Evolutionary conservation across 2,888 invertebrate species (phyloP).

Genomic region (Invenusta paracnida): DNA sequence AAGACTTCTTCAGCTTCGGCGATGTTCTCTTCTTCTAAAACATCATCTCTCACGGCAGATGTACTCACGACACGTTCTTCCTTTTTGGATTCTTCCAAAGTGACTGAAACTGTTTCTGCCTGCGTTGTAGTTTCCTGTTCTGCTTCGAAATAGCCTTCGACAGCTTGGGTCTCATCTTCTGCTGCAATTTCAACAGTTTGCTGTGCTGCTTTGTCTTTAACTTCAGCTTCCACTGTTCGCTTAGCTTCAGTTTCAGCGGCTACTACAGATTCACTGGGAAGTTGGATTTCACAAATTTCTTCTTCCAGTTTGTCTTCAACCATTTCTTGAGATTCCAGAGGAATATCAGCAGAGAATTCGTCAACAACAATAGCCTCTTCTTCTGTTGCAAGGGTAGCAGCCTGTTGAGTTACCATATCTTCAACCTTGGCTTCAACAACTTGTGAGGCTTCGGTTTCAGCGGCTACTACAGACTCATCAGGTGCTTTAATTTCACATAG

Average conservation of each 20-base stretch:
- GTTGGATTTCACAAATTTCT: not conserved
- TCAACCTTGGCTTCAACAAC: not conserved
- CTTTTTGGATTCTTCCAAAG: too few relatives aligned
- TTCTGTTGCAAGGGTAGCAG: not conserved
- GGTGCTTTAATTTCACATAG: not conserved
- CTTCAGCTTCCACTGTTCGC: not conserved
- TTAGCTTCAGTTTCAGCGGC: not conserved
- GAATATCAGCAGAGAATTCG: not conserved
- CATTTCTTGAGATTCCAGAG: not conserved
- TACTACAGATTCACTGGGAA: not conserved
- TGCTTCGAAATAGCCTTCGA: too few relatives aligned
- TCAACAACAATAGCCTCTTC: not conserved
- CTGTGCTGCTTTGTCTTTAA: not conserved
- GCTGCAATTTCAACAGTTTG: not conserved
- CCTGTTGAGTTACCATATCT: not conserved
- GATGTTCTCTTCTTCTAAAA: too few relatives aligned
- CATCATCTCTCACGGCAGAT: too few relatives aligned
- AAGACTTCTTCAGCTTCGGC: too few relatives aligned
- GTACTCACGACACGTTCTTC: too few relatives aligned
- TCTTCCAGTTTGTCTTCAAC: slow-evolving; percentile 17
- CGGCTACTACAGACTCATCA: not conserved
- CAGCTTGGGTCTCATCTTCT: not conserved
- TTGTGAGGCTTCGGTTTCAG: not conserved
- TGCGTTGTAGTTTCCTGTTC: too few relatives aligned
- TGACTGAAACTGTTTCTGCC: too few relatives aligned